These are phyloP conservation scores for Electrona antarctica DNA, from an alignment of 2,113 vertebrate species.

Conservation along the genomic window DNA sequence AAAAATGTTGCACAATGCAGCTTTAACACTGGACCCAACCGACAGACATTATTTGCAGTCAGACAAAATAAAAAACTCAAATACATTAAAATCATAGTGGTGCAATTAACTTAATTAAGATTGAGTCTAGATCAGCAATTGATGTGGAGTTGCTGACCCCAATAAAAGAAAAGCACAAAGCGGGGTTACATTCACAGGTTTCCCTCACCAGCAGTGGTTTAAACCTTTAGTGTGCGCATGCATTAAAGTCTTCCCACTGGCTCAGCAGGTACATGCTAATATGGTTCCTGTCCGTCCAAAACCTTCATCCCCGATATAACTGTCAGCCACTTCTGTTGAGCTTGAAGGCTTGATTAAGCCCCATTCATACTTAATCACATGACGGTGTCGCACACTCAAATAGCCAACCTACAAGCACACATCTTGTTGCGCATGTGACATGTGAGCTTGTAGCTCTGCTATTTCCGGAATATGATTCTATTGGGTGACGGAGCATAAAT, in stretches of 20 bases:
- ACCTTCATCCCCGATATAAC: constrained; percentile 14
- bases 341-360: not conserved
- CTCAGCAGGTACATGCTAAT: constrained; percentile 50
- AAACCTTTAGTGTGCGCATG: constrained; percentile 63
- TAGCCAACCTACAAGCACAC: no score
- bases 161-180: constrained; percentile 61
- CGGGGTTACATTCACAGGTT: constrained; percentile 81
- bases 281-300: constrained; percentile 25
- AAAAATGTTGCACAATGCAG: no score
- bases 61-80: not conserved
- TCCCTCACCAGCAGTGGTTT: constrained; percentile 68
- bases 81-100: not conserved
- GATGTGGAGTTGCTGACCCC: constrained; percentile 35
- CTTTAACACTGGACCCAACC: constrained; percentile 19
- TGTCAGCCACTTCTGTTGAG: constrained; percentile 3
- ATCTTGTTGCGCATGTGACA: no score
- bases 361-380: no score
- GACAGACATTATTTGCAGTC: not conserved
- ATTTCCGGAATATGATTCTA: no score
- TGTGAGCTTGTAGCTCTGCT: no score
- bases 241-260: constrained; percentile 39
- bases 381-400: no score
- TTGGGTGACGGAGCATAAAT: no score
- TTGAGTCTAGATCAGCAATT: constrained; percentile 45
- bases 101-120: constrained; percentile 14